phyloP scores from a whole-genome alignment of 2,797 vertebrate species.

The Channa striata region DNA sequence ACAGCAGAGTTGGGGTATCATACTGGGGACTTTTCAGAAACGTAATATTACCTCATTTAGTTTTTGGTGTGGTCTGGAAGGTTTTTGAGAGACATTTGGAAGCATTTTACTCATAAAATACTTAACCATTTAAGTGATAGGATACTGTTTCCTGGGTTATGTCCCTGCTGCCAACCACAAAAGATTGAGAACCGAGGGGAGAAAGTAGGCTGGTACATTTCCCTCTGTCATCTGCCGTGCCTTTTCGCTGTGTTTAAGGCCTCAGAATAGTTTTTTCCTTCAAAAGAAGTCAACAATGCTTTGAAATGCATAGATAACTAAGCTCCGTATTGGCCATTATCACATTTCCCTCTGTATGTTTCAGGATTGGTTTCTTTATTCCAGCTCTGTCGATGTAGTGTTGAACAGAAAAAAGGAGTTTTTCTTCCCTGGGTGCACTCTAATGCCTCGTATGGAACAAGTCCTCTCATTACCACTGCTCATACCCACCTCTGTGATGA shows the following conservation, averaged over 20 bases:
- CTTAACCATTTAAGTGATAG: constrained; percentile 95
- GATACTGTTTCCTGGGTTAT: constrained; percentile 88
- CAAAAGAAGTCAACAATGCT: constrained; percentile 29
- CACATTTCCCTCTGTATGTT: constrained; percentile 30
- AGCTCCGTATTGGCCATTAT: constrained; percentile 31
- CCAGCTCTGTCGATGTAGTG: constrained; percentile 29
- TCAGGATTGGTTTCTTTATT: constrained; percentile 37
- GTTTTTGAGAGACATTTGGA: constrained; percentile 96
- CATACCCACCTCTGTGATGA: constrained; percentile 77
- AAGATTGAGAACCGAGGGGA: constrained; percentile 59
- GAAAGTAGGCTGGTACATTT: constrained; percentile 55
- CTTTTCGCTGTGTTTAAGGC: constrained; percentile 22
- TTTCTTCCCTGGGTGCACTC: constrained; percentile 55
- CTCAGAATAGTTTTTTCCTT: constrained; percentile 3
- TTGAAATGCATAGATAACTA: constrained; percentile 45
- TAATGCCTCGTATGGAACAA: constrained; percentile 65
- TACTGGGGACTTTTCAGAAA: constrained; percentile 91
- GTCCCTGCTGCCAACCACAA: constrained; percentile 76
- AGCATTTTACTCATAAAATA: constrained; percentile 97
- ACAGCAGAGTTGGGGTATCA: constrained; percentile 89
- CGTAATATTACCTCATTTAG: constrained; percentile 94
- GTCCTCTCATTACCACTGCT: constrained; percentile 72
- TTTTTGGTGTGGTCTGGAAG: constrained; percentile 96
- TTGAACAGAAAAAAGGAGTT: constrained; percentile 56
- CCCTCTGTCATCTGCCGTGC: constrained; percentile 52